Evolutionary conservation across 2,888 invertebrate genomes (phyloP), one percentile per base, ranked within the genome.

Genomic region (Anthoptus insignis): DNA sequence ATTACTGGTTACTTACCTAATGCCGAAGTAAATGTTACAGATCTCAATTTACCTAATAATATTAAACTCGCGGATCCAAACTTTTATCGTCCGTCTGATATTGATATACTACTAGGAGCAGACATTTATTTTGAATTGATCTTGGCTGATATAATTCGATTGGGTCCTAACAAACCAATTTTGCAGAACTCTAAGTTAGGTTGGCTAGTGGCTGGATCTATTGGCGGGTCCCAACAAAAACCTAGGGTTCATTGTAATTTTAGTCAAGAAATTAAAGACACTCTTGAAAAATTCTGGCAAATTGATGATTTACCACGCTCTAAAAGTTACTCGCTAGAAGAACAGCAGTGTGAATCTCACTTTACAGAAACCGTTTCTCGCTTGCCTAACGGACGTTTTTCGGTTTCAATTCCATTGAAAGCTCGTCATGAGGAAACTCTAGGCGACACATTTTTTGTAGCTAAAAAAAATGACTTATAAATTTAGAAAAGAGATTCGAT

Each of bases 171-270:
- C 3, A 42, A 11, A 21, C 60, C 60, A 1, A 19, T 45, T 6
- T 22, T 61, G 2, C 52, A 42, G 19, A n/a, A 22, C 1, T 53
- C 53, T 7, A 42, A 61, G 21, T 42, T 61, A 19, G 60, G 60
- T 5, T 61, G 60, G 60, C 16, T 61, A 22, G 53, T 61, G 3
- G 60, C 29, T n/a, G 53, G 53, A 2, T 53, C 60, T 16, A 5
- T 53, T 16, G 37, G n/a, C 3, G 9, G n/a, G n/a, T 37, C 37
- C 9, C 37, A 13, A n/a, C 32, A 32, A 7, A 9, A 11, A 32
- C 32, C 32, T 7, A 32, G 9, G 32, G n/a, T 37, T n/a, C 37
- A 37, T 47, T 54, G 54, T n/a, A 29, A 63, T 47, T 63, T 63
- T 22, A 45, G 21, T 37, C 19, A 47, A 45, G 63, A 63, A 19